Base-by-base conservation (phyloP, 1,140 invertebrate species). In the Drosophila mauritiana region DNA sequence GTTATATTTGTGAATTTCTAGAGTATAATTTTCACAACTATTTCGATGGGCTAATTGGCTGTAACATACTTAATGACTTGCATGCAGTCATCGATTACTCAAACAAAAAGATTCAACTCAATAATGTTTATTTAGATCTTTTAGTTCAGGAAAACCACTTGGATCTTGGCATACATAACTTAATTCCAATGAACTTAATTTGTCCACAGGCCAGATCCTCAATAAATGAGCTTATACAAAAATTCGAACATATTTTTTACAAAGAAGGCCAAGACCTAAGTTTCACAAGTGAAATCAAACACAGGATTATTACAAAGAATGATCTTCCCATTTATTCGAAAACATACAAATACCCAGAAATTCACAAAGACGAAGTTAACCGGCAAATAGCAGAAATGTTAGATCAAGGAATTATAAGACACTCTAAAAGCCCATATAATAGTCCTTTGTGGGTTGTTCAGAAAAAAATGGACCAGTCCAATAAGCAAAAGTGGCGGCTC, bases 311-410 rank as follows among this genome's bases (percentile, higher is more conserved):
- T 13, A 56, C 40, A 56, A 69, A 48, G 17, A 17, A 17, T 17
- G 39, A 53, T 48, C 58, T 51, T 27, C 70, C 79, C n/a, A 73
- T 82, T 22, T 69, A 54, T 56, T 61, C 74, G 10, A 90, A 85
- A 78, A 48, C 52, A 22, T 85, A 88, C 61, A 52, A 77, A 55
- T 88, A 88, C 61, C 78, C 82, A 0, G 73, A 90, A 75, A 65
- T 80, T 7, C 78, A 81, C 36, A 78, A 72, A 63, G 34, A 72
- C 1, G 69, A 1, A 27, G 5, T 1, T 27, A 27, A 27, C 27
- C 6, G 27, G 27, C 27, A 25, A 25, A 25, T 25, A 25, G 25
- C 25, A 25, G 25, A 25, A 4, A 25, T 25, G 25, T 25, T 25
- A 25, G 3, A 25, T 17, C 25, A 27, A 27, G 25, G 25, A 5